A percentile compares a stretch with the other conserved stretches of the same genome.
phyloP scores from a whole-genome alignment of 2,113 vertebrate species.

The Halcyon malimbica region DNA sequence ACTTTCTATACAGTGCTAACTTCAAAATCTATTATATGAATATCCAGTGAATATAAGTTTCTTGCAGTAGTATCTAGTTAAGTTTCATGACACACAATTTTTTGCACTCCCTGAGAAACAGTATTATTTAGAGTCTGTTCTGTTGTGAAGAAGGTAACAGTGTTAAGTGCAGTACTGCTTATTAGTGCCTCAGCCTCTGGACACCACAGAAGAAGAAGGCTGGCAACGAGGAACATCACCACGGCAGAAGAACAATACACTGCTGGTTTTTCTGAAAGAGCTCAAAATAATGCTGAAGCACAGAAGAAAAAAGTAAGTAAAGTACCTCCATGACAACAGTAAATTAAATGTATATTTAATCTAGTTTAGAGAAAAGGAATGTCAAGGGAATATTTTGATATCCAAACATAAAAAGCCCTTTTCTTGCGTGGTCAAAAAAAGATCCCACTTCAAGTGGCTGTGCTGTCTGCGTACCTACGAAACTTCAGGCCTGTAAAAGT shows the following conservation, averaged over 20 bases:
- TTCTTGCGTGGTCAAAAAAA: background rate
- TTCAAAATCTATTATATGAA: background rate
- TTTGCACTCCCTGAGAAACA: slow-evolving; percentile 34
- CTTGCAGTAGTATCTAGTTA: background rate
- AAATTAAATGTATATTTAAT: background rate
- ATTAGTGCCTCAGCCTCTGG: background rate
- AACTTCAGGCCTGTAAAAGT: background rate
- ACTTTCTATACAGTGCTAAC: background rate
- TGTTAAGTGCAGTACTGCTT: background rate
- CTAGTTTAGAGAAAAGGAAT: background rate
- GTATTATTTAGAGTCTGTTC: background rate
- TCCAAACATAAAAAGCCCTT: background rate
- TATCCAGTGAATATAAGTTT: background rate
- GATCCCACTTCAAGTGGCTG: background rate
- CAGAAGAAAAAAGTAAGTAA: background rate
- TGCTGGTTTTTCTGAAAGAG: slow-evolving; percentile 38
- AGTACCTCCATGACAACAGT: background rate
- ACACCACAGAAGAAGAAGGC: background rate
- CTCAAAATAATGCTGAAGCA: slow-evolving; percentile 35
- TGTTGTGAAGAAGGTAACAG: background rate
- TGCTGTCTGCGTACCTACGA: background rate
- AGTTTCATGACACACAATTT: background rate
- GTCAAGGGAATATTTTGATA: background rate
- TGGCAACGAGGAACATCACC: background rate
- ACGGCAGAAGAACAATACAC: background rate